These are phyloP conservation scores for Octodonta nipae DNA, from an alignment of 2,888 invertebrate genomes.

Conservation along the genomic window DNA sequence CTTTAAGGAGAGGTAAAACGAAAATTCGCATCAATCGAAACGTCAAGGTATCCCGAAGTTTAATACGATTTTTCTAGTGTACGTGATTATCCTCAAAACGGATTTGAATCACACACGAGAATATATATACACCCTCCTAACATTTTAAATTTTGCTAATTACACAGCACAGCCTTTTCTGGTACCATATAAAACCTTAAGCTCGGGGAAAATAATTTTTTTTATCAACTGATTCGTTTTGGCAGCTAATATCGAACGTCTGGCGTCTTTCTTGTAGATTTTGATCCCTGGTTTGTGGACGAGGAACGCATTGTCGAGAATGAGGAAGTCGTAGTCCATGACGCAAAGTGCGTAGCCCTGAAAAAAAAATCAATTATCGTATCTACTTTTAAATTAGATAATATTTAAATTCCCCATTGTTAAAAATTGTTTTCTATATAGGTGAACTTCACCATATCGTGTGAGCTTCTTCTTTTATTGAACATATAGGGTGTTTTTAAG, in stretches of 20 bases:
- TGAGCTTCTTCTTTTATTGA: no score
- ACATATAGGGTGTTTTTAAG: no score
- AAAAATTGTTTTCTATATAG: no score
- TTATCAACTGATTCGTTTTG: slow-evolving; percentile 65
- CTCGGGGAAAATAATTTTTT: slow-evolving; percentile 70
- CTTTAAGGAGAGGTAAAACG: no score
- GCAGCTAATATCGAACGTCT: slow-evolving; percentile 62
- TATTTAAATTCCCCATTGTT: background rate
- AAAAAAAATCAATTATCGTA: slow-evolving; percentile 12
- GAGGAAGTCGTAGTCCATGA: slow-evolving; percentile 82
- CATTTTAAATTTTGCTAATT: slow-evolving; percentile 18
- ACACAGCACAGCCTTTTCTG: slow-evolving; percentile 68
- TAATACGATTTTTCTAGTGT: no score
- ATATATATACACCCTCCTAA: no score
- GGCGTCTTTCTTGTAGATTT: slow-evolving; percentile 64
- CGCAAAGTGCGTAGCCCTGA: slow-evolving; percentile 82
- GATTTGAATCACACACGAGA: no score
- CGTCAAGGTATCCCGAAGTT: no score
- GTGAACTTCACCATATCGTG: no score
- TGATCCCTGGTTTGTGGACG: slow-evolving; percentile 84
- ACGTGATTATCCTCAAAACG: no score
- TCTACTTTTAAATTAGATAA: slow-evolving; percentile 1
- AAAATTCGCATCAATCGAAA: no score
- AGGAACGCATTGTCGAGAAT: slow-evolving; percentile 88
- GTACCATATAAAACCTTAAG: slow-evolving; percentile 71